These are phyloP conservation scores for Trichomycterus rosablanca DNA, from an alignment of 2,113 vertebrate species.

Conservation along the genomic window DNA sequence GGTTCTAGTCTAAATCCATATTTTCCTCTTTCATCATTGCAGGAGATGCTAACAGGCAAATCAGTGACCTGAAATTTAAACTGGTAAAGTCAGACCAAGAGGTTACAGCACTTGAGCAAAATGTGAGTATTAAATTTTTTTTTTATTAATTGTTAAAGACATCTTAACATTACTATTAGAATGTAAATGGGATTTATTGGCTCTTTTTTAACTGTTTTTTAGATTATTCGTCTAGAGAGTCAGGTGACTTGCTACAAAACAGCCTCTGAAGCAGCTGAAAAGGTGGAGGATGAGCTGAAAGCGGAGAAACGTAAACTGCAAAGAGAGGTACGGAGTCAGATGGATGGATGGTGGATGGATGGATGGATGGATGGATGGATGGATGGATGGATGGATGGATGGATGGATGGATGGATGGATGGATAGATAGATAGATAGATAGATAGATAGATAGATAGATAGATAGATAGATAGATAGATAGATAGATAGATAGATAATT, in stretches of 20 bases:
- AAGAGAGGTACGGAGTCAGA: slow-evolving; percentile 72
- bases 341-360: too few species aligned
- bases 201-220: slow-evolving; percentile 1
- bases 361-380: too few species aligned
- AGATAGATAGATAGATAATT: too few species aligned
- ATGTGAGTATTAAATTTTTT: slow-evolving; percentile 67
- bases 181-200: neutral
- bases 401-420: too few species aligned
- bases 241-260: slow-evolving; percentile 86
- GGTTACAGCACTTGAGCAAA: slow-evolving; percentile 87
- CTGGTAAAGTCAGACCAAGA: slow-evolving; percentile 95
- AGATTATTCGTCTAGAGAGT: slow-evolving; percentile 87
- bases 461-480: too few species aligned
- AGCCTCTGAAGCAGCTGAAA: slow-evolving; percentile 84
- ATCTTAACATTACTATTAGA: too few species aligned
- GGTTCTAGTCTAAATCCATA: too few species aligned
- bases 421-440: too few species aligned
- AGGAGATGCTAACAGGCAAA: slow-evolving; percentile 92
- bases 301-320: slow-evolving; percentile 91
- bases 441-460: too few species aligned
- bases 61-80: slow-evolving; percentile 95
- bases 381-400: too few species aligned
- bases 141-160: too few species aligned
- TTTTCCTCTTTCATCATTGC: slow-evolving; percentile 10
- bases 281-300: slow-evolving; percentile 89